A percentile compares a stretch with the other conserved stretches of the same genome.
Conservation (phyloP, 2,888 invertebrate species). For the Molanna angustata region DNA sequence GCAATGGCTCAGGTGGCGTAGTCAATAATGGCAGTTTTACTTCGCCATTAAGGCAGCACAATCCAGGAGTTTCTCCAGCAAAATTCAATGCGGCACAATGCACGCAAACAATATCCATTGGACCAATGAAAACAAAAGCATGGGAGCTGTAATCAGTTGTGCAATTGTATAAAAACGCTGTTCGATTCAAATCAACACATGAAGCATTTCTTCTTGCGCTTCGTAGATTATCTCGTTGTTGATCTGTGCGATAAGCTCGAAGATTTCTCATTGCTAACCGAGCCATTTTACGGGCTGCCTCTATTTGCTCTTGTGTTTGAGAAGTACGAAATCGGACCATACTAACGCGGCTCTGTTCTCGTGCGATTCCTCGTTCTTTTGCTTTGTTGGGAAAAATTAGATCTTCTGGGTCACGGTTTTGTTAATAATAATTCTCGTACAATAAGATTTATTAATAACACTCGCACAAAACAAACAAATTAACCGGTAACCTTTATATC, state of each 20-base stretch:
- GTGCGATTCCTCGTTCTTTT: slow-evolving; percentile 14
- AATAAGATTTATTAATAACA: neutral
- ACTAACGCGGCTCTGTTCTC: slow-evolving; percentile 16
- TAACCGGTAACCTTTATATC: too few relatives aligned
- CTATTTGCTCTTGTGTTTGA: slow-evolving; percentile 5
- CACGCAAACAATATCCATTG: neutral
- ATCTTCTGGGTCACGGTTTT: slow-evolving; percentile 10
- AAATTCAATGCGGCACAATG: slow-evolving; percentile 1
- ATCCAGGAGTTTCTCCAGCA: slow-evolving; percentile 1
- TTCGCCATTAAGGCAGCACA: neutral
- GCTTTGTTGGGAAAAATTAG: slow-evolving; percentile 6
- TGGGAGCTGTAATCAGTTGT: neutral
- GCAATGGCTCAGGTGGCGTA: neutral
- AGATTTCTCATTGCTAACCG: slow-evolving; percentile 4
- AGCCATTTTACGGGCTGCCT: slow-evolving; percentile 4
- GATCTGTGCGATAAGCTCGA: neutral
- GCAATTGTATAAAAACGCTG: neutral
- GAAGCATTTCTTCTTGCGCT: neutral
- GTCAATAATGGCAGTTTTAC: neutral
- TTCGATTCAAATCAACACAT: slow-evolving; percentile 1
- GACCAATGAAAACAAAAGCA: neutral
- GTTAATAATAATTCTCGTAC: neutral
- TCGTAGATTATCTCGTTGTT: slow-evolving; percentile 3
- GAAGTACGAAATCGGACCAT: slow-evolving; percentile 15
- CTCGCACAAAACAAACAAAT: neutral